Base-by-base conservation (phyloP, 2,888 invertebrate genomes). In the Patella caerulea region DNA sequence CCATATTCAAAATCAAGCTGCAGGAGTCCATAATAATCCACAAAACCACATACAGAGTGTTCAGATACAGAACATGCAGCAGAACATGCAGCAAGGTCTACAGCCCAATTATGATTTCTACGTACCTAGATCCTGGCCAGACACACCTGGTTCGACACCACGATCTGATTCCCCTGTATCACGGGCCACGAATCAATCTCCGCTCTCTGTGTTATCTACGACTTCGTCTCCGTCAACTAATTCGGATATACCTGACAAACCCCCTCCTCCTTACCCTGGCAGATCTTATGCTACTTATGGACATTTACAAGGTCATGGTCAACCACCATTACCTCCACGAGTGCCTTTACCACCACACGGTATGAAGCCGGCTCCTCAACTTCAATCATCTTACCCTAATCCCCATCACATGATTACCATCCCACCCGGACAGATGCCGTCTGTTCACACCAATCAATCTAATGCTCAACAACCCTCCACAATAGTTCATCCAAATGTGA, bases 161-260 rank as follows among this genome's bases (percentile, higher is more conserved):
- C 84, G 89, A 55, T 89, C 90, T 59, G 89, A 90, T 75, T 91
- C 91, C 15, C 91, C 91, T 5, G 88, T 88, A 55, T 88, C 88
- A 14, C 84, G 90, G 71, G 84, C 86, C 45, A 86, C 88, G 65
- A 91, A 90, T 81, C 91, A 91, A 80, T 91, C 91, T 14, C 92
- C 92, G 7, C 83, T 91, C 78, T 91, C 91, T 77, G 87, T 91
- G 79, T 86, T 89, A 79, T 91, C 90, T 9, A 90, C 90, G 7
- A 88, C 87, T 12, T 88, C 91, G n/a, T 89, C 90, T 17, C 91
- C 91, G 2, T 91, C 91, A 45, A 90, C 91, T 15, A 91, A 88
- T 82, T 91, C 90, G 12, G 90, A 91, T 82, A 86, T 90, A 79
- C 89, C 89, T 15, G 90, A 90, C 76, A 87, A 88, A 78, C 90